phyloP scores from a whole-genome alignment of 2,888 invertebrate genomes.

The Nomada flava region DNA sequence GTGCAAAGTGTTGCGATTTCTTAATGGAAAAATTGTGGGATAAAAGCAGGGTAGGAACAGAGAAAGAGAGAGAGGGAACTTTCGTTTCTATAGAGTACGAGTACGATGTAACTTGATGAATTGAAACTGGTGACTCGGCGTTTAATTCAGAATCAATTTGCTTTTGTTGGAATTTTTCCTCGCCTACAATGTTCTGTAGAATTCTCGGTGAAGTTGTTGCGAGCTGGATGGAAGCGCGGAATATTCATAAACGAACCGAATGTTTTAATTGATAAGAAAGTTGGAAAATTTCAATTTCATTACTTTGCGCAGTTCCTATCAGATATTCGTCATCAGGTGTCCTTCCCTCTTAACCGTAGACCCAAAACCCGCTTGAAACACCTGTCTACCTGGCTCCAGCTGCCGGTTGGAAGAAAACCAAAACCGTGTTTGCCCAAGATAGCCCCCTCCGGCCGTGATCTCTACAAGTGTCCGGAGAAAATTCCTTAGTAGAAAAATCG shows the following conservation, averaged over 20 bases:
- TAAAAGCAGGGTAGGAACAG: too few relatives aligned
- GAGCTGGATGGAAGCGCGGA: not conserved
- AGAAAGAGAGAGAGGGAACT: too few relatives aligned
- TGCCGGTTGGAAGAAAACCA: conserved; percentile 43
- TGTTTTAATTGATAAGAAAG: not conserved
- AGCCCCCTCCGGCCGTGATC: conserved; percentile 17
- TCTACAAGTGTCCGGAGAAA: not conserved
- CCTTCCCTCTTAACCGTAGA: not conserved
- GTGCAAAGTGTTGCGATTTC: not conserved
- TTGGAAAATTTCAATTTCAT: conserved; percentile 5
- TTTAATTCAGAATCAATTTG: conserved; percentile 6
- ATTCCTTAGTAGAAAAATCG: conserved; percentile 1
- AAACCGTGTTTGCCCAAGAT: conserved; percentile 29
- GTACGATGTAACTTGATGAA: not conserved
- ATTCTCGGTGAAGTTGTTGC: not conserved
- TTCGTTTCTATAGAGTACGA: not conserved
- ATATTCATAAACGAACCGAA: not conserved
- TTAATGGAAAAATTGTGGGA: conserved; percentile 1
- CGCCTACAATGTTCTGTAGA: not conserved
- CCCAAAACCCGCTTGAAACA: conserved; percentile 30
- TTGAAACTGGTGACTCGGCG: not conserved
- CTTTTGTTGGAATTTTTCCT: not conserved
- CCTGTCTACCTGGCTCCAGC: conserved; percentile 55
- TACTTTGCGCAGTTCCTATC: not conserved
- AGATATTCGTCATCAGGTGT: not conserved